Evolutionary conservation across 2,888 invertebrate species (phyloP), one percentile per base, ranked within the genome.

Genomic region (Drosophila flavopinicola): DNA sequence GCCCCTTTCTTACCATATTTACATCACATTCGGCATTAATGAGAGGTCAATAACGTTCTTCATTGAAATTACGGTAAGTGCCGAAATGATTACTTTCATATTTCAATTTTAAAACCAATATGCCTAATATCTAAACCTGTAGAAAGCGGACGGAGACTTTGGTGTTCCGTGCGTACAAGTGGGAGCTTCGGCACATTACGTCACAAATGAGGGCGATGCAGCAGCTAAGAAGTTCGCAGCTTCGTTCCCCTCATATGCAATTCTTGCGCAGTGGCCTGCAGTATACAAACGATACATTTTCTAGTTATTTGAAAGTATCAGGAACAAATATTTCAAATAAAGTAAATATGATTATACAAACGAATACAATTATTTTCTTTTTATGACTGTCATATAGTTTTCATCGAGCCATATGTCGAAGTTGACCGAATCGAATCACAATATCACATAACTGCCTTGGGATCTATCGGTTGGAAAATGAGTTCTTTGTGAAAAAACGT

Each of bases 251-350:
- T 76, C 91, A 11, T 93, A 92, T 92, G 85, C 92, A 0, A 52
- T 88, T 91, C 9, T 90, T 90, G 67, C 53, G 1, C 90, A 92
- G 38, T 93, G 92, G 92, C 90, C 93, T 7, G 92, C 91, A 24
- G 89, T 90, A 10, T 93, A 92, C 66, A 88, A 91, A 68, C 73
- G 89, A 48, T 89, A 76, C 59, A 79, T 88, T 41, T 89, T 83
- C 61, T 89, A 79, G 58, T 27, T 24, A 11, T 41, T 25, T 3
- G 7, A 29, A 17, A 6, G 9, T 20, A 10, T n/a, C 1, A 9
- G 9, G 20, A 10, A 17, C 1, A 9, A 37, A 23, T 13, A 27
- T 39, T 37, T 20, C 7, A 20, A 6, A 17, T 41, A 24, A 27
- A 25, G 10, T 53, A 6, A 37, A 17, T 52, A 32, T 4, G 32